These are phyloP conservation scores for Schlechtendalia chinensis DNA, from an alignment of 1,140 invertebrate genomes.

Conservation along the genomic window DNA sequence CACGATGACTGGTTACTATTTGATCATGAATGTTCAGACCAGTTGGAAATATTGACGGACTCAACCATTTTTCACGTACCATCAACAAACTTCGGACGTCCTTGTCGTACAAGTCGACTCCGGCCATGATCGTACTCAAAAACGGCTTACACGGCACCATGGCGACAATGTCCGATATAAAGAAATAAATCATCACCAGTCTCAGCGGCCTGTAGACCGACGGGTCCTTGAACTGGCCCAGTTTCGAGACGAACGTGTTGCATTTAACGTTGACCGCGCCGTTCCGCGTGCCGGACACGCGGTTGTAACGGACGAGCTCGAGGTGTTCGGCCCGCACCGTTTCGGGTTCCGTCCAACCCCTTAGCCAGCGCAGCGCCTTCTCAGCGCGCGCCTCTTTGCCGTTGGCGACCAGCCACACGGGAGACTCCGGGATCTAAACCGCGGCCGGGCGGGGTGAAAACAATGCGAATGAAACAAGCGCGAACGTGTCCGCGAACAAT, in stretches of 20 bases:
- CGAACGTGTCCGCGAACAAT: too few species aligned
- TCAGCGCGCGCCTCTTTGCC: constrained; percentile 59
- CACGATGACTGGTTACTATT: too few species aligned
- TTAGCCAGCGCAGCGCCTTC: constrained; percentile 58
- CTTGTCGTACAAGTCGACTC: neutral
- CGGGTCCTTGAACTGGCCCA: neutral
- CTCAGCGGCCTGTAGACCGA: neutral
- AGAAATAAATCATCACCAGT: constrained; percentile 1
- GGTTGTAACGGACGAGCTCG: constrained; percentile 55
- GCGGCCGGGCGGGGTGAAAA: neutral
- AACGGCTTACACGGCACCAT: neutral
- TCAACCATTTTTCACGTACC: too few species aligned
- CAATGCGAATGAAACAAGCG: neutral
- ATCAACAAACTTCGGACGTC: neutral
- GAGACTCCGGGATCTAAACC: constrained; percentile 66
- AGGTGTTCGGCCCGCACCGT: constrained; percentile 58
- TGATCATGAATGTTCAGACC: too few species aligned
- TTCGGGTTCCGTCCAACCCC: constrained; percentile 59
- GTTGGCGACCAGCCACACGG: constrained; percentile 63
- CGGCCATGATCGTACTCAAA: neutral
- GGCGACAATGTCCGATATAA: neutral
- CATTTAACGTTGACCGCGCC: too few species aligned
- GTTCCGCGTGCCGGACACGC: constrained; percentile 36
- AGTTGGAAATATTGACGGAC: too few species aligned
- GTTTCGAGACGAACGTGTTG: neutral